phyloP scores from a whole-genome alignment of 2,113 vertebrate species.

The Nibea coibor region DNA sequence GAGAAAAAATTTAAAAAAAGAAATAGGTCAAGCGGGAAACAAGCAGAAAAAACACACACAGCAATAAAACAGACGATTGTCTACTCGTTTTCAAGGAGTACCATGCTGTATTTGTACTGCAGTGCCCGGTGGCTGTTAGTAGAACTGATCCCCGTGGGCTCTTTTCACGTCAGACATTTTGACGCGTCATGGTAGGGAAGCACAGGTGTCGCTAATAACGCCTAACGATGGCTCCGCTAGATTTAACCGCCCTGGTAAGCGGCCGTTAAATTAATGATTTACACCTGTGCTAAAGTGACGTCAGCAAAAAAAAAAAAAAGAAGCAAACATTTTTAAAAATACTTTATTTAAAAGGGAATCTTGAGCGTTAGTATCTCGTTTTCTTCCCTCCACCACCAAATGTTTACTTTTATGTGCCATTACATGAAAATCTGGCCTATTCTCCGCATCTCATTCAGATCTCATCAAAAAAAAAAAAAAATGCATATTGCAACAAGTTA shows the following conservation, averaged over 20 bases:
- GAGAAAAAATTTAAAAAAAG: no score
- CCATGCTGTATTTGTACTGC: neutral
- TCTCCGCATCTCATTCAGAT: conserved; percentile 21
- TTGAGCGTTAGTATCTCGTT: conserved; percentile 40
- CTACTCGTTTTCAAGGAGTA: neutral
- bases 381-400: conserved; percentile 29
- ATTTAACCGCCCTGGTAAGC: neutral
- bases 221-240: neutral
- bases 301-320: neutral
- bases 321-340: conserved; percentile 11
- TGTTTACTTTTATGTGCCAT: conserved; percentile 38
- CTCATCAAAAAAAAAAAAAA: conserved; percentile 25
- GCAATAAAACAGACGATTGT: neutral
- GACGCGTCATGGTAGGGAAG: no score
- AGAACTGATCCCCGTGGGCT: neutral
- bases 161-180: no score
- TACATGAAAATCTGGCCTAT: conserved; percentile 36
- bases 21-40: neutral
- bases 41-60: neutral
- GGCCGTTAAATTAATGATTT: neutral
- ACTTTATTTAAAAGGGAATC: conserved; percentile 65
- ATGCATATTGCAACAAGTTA: conserved; percentile 27
- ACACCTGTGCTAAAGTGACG: neutral
- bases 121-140: neutral
- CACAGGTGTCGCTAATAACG: neutral